Conservation (phyloP, 2,113 vertebrate species). For the Pimephales promelas region DNA sequence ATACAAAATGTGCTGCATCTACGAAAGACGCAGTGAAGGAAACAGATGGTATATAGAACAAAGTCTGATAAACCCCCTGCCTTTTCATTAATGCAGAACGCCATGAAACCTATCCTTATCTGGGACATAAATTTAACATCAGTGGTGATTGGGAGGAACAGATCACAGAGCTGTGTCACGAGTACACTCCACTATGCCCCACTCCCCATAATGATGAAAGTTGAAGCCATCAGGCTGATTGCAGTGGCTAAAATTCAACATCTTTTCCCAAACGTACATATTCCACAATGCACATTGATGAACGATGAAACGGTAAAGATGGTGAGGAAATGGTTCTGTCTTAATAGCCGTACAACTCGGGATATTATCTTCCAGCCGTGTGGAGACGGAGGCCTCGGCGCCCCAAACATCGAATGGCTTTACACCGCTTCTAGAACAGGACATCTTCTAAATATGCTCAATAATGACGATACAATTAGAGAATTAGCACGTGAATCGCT, state of each 20-base stretch:
- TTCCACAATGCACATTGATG: neutral
- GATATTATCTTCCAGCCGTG: neutral
- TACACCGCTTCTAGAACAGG: neutral
- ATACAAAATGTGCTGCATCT: too few species aligned
- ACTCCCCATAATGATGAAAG: neutral
- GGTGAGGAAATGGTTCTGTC: neutral
- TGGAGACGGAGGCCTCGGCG: neutral
- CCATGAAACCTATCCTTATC: neutral
- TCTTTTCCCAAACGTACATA: neutral
- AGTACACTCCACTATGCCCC: neutral
- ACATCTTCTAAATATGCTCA: neutral
- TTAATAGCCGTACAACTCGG: neutral
- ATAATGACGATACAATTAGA: neutral
- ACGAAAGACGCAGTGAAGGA: too few species aligned
- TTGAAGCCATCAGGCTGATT: neutral
- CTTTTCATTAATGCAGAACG: too few species aligned
- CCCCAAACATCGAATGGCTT: neutral
- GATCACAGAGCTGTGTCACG: neutral
- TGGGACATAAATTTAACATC: neutral
- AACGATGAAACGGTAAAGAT: neutral
- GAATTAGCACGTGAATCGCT: neutral
- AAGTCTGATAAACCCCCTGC: too few species aligned
- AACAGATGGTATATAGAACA: too few species aligned
- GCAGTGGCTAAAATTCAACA: conserved; percentile 4
- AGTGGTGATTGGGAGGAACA: neutral